Evolutionary conservation across 2,888 invertebrate genomes (phyloP), one percentile per base, ranked within the genome.

Genomic region (Bedellia somnulentella): DNA sequence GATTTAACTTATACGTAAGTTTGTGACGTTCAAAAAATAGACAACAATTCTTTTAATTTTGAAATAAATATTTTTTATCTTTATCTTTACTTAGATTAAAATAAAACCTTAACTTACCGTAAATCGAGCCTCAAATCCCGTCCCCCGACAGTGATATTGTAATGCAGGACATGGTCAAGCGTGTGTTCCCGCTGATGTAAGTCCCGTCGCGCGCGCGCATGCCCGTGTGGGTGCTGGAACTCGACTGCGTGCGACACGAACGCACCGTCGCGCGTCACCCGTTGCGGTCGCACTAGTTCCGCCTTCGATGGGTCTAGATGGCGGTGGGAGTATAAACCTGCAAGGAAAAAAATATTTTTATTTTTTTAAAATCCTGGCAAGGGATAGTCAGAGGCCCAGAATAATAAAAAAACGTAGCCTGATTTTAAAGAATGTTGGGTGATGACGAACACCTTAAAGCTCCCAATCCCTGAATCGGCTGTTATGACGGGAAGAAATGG

Each of bases 241-340:
- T 78, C 79, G 36, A 83, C 56, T 32, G 62, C 50, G 47, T 70
- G 76, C 35, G 82, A 81, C 39, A 82, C 52, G 46, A 80, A 71
- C 39, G 59, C 62, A 25, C 84, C 85, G 23, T 66, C 71, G 24
- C 57, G 48, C 18, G 77, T 71, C 46, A 86, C 83, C 53, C 80
- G 83, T 35, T 79, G 66, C 1, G 86, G 86, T 31, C 78, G 68
- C 32, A 78, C 78, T 43, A 84, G 73, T 46, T 83, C 77, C 43
- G 78, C 79, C 40, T 76, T 67, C 21, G 68, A 60, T 6, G 80
- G 47, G 45, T 77, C 70, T 53, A 78, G 58, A 47, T 71, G 66
- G 34, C 56, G 58, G 35, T 70, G 62, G 21, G 77, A 75, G 49
- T 76, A 77, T 51, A 76, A 58, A 58, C 77, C 77, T 77, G 57